A percentile compares a stretch with the other conserved stretches of the same genome.
These are phyloP conservation scores for Uropsilus gracilis DNA, from an alignment of 2,113 vertebrate genomes.

Conservation along the genomic window DNA sequence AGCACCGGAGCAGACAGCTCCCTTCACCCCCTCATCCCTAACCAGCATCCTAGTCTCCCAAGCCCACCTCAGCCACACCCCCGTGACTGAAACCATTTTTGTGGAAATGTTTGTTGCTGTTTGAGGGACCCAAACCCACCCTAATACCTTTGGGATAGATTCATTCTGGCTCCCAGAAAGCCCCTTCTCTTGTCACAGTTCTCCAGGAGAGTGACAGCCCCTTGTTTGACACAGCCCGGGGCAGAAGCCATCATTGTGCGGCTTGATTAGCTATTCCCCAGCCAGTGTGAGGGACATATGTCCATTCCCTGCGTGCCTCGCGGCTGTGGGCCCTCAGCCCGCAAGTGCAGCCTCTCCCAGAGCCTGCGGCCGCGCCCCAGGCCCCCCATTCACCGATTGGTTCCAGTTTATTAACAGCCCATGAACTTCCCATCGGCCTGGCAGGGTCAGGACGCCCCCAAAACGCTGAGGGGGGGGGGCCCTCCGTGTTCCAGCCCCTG, in stretches of 20 bases:
- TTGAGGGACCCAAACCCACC: slow-evolving; percentile 70
- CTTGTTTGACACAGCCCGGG: slow-evolving; percentile 85
- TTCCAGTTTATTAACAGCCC: slow-evolving; percentile 99
- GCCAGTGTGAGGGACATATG: slow-evolving; percentile 88
- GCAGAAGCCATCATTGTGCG: slow-evolving; percentile 85
- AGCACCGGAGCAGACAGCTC: neutral
- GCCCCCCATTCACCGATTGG: slow-evolving; percentile 92
- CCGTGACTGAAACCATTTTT: neutral
- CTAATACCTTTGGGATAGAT: slow-evolving; percentile 84
- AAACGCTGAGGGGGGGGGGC: too few relatives aligned
- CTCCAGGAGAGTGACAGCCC: slow-evolving; percentile 83
- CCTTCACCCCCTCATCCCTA: too few relatives aligned
- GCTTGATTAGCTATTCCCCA: slow-evolving; percentile 87
- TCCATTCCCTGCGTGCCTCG: slow-evolving; percentile 81
- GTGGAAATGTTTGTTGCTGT: neutral
- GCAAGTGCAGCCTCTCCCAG: slow-evolving; percentile 93
- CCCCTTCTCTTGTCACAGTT: slow-evolving; percentile 82
- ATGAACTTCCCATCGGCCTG: slow-evolving; percentile 97
- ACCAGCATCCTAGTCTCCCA: neutral
- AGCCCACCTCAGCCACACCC: neutral
- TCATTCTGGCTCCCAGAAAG: slow-evolving; percentile 82
- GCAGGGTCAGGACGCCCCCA: slow-evolving; percentile 81
- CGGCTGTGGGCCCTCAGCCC: slow-evolving; percentile 80
- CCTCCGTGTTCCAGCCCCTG: rapidly evolving
- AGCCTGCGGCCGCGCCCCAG: slow-evolving; percentile 90